Evolutionary conservation across 2,888 invertebrate genomes (phyloP).

Genomic region (Lordiphosa fenestrarum): DNA sequence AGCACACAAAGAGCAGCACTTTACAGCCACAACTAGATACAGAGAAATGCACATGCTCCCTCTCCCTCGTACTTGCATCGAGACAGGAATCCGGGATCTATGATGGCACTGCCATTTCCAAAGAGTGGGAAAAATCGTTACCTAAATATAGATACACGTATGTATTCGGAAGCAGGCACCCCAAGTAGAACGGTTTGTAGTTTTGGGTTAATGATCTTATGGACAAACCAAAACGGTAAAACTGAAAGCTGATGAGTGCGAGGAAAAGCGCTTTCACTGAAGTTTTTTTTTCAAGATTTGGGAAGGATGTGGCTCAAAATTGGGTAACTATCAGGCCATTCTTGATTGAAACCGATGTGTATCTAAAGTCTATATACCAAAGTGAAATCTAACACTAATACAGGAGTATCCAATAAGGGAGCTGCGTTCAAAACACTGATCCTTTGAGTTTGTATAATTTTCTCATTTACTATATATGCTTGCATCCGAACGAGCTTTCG

Average conservation of each 20-base stretch:
- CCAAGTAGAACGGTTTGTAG: conserved; percentile 37
- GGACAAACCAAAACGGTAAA: conserved; percentile 3
- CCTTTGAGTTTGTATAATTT: too few relatives aligned
- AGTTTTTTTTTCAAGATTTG: too few relatives aligned
- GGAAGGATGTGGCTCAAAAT: too few relatives aligned
- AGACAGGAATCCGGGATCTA: conserved; percentile 45
- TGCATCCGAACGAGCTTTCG: too few relatives aligned
- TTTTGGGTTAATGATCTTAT: conserved; percentile 55
- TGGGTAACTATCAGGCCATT: too few relatives aligned
- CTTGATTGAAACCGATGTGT: too few relatives aligned
- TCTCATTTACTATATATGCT: too few relatives aligned
- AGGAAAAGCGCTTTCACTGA: not conserved
- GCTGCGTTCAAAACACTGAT: too few relatives aligned
- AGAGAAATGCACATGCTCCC: conserved; percentile 6
- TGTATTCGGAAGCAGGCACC: conserved; percentile 24
- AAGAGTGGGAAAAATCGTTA: conserved; percentile 67
- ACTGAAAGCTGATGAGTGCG: not conserved
- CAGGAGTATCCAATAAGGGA: too few relatives aligned
- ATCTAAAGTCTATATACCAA: too few relatives aligned
- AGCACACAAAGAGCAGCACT: not conserved
- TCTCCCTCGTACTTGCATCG: conserved; percentile 26
- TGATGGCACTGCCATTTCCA: conserved; percentile 39
- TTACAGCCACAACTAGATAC: not conserved
- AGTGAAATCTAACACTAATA: too few relatives aligned
- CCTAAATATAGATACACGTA: conserved; percentile 63